These are phyloP conservation scores for Battus philenor DNA, from an alignment of 1,140 invertebrate species.

Conservation along the genomic window DNA sequence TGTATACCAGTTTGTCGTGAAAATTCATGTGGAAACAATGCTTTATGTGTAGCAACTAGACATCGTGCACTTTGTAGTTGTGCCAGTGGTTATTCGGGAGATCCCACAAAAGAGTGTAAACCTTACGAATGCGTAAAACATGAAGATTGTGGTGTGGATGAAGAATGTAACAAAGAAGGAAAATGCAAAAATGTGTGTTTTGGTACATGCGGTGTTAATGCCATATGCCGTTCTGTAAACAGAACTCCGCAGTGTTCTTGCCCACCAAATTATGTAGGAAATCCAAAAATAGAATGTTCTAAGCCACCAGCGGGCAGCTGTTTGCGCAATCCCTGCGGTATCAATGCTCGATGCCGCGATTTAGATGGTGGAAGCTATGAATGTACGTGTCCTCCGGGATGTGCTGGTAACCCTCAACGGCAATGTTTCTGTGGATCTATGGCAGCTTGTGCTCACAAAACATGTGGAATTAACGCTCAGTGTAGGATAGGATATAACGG, in stretches of 20 bases:
- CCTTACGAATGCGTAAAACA: constrained; percentile 86
- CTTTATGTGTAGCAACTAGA: constrained; percentile 83
- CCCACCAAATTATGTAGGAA: constrained; percentile 89
- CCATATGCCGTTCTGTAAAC: constrained; percentile 88
- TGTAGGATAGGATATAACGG: constrained; percentile 82
- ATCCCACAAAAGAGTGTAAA: constrained; percentile 84
- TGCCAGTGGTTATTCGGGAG: constrained; percentile 88
- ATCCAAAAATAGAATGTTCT: constrained; percentile 87
- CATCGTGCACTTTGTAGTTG: constrained; percentile 90
- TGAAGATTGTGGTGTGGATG: constrained; percentile 86
- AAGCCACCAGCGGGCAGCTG: constrained; percentile 80
- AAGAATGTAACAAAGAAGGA: constrained; percentile 83
- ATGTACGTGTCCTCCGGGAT: constrained; percentile 87
- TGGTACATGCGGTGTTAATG: constrained; percentile 88
- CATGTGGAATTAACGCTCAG: constrained; percentile 88
- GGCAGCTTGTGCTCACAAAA: constrained; percentile 82
- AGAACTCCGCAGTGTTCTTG: constrained; percentile 88
- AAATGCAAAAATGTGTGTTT: constrained; percentile 91
- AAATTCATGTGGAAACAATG: constrained; percentile 84
- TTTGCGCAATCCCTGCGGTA: constrained; percentile 87
- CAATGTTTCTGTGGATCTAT: constrained; percentile 85
- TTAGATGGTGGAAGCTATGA: constrained; percentile 82
- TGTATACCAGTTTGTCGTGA: constrained; percentile 87
- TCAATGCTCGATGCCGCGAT: constrained; percentile 89
- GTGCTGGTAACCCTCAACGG: constrained; percentile 86